Evolutionary conservation across 1,140 invertebrate species (phyloP).

Genomic region (Parapsyche elsis): DNA sequence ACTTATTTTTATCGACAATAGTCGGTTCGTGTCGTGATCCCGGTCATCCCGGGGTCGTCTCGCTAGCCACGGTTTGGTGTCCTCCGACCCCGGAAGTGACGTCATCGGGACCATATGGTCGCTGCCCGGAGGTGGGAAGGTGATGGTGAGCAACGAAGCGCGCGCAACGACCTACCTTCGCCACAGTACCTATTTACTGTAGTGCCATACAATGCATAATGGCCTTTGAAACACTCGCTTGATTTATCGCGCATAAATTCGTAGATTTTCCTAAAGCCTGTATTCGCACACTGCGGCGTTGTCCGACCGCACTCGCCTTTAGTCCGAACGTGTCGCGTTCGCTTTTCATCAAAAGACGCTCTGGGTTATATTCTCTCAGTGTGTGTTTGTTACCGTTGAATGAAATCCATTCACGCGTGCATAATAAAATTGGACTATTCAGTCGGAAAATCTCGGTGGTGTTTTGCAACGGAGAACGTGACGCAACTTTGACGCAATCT

Average conservation of each 20-base stretch:
- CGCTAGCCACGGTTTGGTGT: not conserved
- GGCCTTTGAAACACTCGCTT: too few species aligned
- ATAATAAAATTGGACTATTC: slow-evolving; percentile 1
- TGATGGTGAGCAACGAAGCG: not conserved
- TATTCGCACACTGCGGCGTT: too few species aligned
- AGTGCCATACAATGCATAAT: too few species aligned
- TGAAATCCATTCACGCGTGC: not conserved
- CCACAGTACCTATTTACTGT: too few species aligned
- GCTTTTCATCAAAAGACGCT: too few species aligned
- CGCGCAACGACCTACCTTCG: not conserved
- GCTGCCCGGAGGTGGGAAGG: not conserved
- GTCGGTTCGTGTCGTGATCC: not conserved
- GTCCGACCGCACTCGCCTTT: too few species aligned
- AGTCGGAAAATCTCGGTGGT: not conserved
- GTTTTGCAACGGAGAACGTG: not conserved
- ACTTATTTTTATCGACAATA: too few species aligned
- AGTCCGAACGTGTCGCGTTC: not conserved
- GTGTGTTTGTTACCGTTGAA: not conserved
- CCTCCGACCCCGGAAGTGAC: slow-evolving; percentile 34
- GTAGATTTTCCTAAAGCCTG: too few species aligned
- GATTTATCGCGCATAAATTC: too few species aligned
- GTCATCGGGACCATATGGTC: slow-evolving; percentile 30
- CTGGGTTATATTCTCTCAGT: too few species aligned
- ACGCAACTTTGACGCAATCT: not conserved
- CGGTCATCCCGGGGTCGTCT: slow-evolving; percentile 19